Percentiles rank a stretch among this genome's conserved stretches.
Conservation (phyloP, 2,888 invertebrate species). For the Stenurella melanura region DNA sequence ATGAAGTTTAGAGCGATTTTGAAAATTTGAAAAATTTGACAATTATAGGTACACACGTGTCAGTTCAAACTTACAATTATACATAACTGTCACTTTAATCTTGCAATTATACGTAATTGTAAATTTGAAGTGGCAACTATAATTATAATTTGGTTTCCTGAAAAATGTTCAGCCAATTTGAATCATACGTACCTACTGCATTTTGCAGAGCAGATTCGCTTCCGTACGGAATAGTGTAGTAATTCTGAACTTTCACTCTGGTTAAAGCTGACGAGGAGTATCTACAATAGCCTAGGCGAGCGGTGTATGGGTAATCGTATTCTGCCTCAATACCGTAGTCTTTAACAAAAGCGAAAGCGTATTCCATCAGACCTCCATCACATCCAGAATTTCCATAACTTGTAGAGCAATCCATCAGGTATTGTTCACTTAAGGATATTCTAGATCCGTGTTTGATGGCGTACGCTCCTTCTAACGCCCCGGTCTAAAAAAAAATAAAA, state of each 20-base stretch:
- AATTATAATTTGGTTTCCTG: too few relatives aligned
- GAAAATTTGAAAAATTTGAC: too few relatives aligned
- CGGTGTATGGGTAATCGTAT: constrained; percentile 83
- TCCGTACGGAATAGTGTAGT: neutral
- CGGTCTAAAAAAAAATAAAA: constrained; percentile 1
- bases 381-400: constrained; percentile 90
- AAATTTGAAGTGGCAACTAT: too few relatives aligned
- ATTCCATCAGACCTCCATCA: constrained; percentile 85
- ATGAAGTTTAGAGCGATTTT: too few relatives aligned
- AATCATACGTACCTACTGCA: constrained; percentile 5
- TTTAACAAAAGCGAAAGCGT: constrained; percentile 86
- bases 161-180: too few relatives aligned
- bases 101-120: too few relatives aligned
- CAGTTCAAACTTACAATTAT: too few relatives aligned
- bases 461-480: constrained; percentile 23
- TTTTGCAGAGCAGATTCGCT: neutral
- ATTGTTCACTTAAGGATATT: constrained; percentile 75
- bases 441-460: constrained; percentile 4
- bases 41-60: too few relatives aligned
- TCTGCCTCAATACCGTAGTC: constrained; percentile 91
- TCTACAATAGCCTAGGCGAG: constrained; percentile 37
- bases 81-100: too few relatives aligned
- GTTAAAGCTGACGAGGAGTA: neutral
- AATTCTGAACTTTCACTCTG: neutral
- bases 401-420: constrained; percentile 84